These are phyloP conservation scores for Ceratoteleas bidentatus DNA, from an alignment of 1,140 invertebrate genomes.

Conservation along the genomic window DNA sequence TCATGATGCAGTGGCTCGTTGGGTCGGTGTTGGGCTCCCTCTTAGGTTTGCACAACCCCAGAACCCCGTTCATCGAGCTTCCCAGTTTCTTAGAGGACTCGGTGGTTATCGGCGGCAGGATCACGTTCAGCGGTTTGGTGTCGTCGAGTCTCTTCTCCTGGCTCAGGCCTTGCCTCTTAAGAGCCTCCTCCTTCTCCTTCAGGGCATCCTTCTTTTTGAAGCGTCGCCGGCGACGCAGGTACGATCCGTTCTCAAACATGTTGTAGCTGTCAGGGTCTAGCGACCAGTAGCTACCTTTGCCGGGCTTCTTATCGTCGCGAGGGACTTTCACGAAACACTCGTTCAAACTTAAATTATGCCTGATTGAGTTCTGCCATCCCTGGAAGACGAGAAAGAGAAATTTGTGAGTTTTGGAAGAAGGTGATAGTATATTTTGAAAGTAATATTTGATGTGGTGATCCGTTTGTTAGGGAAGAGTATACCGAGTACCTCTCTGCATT, in stretches of 20 bases:
- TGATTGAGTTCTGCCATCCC: slow-evolving; percentile 96
- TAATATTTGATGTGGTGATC: no score
- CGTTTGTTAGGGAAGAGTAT: no score
- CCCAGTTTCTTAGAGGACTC: slow-evolving; percentile 69
- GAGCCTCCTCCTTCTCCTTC: slow-evolving; percentile 92
- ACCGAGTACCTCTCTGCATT: no score
- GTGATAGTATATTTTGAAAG: no score
- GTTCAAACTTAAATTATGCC: slow-evolving; percentile 98
- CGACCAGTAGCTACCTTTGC: slow-evolving; percentile 99
- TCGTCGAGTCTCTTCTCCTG: slow-evolving; percentile 82
- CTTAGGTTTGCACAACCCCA: slow-evolving; percentile 81
- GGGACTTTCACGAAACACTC: slow-evolving; percentile 99
- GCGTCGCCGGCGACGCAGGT: slow-evolving; percentile 92
- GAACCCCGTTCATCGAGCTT: slow-evolving; percentile 37
- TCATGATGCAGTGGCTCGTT: slow-evolving; percentile 76
- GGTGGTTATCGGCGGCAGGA: slow-evolving; percentile 19
- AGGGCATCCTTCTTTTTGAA: slow-evolving; percentile 99
- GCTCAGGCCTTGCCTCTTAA: slow-evolving; percentile 88
- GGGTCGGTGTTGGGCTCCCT: slow-evolving; percentile 84
- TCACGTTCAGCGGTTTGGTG: slow-evolving; percentile 73
- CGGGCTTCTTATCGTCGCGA: slow-evolving; percentile 94
- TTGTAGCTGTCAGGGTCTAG: slow-evolving; percentile 97
- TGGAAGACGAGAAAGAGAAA: slow-evolving; percentile 80
- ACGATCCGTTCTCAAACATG: slow-evolving; percentile 99
- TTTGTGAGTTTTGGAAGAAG: not conserved